Evolutionary conservation across 2,113 vertebrate genomes (phyloP).

Genomic region (Falcunculus frontatus): DNA sequence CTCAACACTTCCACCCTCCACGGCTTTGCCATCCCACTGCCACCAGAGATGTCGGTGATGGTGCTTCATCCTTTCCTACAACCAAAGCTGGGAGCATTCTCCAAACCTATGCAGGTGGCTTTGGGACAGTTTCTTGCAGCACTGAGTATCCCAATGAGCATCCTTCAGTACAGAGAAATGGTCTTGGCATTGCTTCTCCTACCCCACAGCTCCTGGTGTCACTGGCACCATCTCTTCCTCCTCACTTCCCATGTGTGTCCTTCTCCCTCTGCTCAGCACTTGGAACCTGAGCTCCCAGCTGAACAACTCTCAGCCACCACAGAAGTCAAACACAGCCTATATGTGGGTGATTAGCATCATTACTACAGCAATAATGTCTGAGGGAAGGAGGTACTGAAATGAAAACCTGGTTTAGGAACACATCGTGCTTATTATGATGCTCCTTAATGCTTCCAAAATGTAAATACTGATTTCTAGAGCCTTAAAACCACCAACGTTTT

Average conservation of each 20-base stretch:
- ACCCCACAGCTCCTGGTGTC: not conserved
- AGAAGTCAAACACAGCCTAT: not conserved
- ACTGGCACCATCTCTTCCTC: not conserved
- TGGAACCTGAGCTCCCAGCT: not conserved
- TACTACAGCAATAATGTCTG: not conserved
- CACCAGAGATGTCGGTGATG: not conserved
- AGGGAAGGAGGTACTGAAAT: not conserved
- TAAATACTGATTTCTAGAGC: constrained; percentile 1
- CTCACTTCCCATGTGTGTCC: not conserved
- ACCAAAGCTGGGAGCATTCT: not conserved
- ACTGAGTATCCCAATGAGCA: not conserved
- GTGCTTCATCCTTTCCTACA: not conserved
- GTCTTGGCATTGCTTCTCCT: not conserved
- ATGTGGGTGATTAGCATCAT: not conserved
- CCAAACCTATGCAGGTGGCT: not conserved
- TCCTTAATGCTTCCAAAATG: not conserved
- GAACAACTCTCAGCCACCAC: not conserved
- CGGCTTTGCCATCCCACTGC: rapidly evolving
- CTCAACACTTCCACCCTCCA: not conserved
- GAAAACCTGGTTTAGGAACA: not conserved
- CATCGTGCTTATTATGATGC: not conserved
- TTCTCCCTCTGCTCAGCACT: not conserved
- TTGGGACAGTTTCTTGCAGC: not conserved
- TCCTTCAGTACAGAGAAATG: not conserved
- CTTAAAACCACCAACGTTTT: not conserved